phyloP scores from a whole-genome alignment of 2,888 invertebrate genomes.

The Ectobius pallidus region DNA sequence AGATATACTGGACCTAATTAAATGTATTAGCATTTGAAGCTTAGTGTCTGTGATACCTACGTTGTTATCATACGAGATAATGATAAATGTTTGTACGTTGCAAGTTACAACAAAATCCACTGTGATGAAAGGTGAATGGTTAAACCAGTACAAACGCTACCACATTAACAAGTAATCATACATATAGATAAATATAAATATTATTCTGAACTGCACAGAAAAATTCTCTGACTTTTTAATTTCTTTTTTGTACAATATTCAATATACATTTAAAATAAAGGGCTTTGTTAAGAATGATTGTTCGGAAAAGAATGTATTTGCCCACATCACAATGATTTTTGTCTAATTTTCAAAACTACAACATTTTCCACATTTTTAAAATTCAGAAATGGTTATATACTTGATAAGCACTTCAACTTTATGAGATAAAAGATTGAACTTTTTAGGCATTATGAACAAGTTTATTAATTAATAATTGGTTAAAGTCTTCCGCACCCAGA shows the following conservation, averaged over 20 bases:
- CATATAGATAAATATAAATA: conserved; percentile 19
- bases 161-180: conserved; percentile 23
- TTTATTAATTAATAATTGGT: conserved; percentile 13
- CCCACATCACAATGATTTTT: conserved; percentile 31
- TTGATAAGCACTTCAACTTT: conserved; percentile 29
- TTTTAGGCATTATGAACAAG: conserved; percentile 31
- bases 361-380: conserved; percentile 7
- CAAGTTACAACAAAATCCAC: conserved; percentile 29
- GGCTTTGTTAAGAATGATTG: background rate
- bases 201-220: conserved; percentile 6
- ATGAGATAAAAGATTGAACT: conserved; percentile 32
- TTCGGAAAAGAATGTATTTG: conserved; percentile 4
- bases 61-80: conserved; percentile 10
- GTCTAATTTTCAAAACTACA: conserved; percentile 17
- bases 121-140: conserved; percentile 24
- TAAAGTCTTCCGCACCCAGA: too few relatives aligned
- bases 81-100: conserved; percentile 23
- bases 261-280: conserved; percentile 10
- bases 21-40: conserved; percentile 1
- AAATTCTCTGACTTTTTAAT: background rate
- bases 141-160: conserved; percentile 1
- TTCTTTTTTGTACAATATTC: background rate
- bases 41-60: conserved; percentile 26
- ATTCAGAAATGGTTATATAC: conserved; percentile 24
- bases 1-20: too few relatives aligned